Evolutionary conservation across 2,797 vertebrate species (phyloP), one percentile per base, ranked within the genome.

Genomic region (Aselliscus stoliczkanus): DNA sequence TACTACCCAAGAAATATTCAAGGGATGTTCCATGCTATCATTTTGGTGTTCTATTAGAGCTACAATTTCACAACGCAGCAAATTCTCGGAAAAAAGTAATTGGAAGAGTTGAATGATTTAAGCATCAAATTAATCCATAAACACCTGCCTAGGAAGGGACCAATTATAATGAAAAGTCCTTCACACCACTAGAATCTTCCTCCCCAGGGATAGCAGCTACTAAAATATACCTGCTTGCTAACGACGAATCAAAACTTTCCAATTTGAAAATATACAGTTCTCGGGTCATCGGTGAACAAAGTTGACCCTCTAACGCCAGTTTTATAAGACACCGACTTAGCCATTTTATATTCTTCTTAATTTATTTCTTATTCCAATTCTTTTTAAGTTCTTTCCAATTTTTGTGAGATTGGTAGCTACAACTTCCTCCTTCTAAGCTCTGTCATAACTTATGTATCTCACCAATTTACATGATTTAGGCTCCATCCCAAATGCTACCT

Each of bases 91-190:
- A 87, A 15, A 89, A 90, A 93, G 39, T 79, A 95, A 83, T 1
- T 84, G 76, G 62, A 87, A 96, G 76, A 90, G 34, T 15, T 72
- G 44, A 88, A 82, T 94, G 76, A 93, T 64, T 81, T 95, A 92
- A 70, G 62, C 88, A 69, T 65, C 50, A 62, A 72, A 90, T 85
- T 69, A 93, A 85, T 86, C 27, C 20, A 88, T 80, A 95, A 95
- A 94, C 31, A 80, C 29, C 47, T 62, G 58, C 70, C 85, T 67
- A 67, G 80, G 37, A 95, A 96, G 76, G 76, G 39, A 80, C 70
- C 83, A 93, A 90, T 94, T 84, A 94, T n/a, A 83, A 83, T 34
- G 58, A 76, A 82, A 95, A 94, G 37, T 12, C 69, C 72, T 93
- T 72, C 15, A 58, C 5, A 31, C 37, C 83, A 69, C 7, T 15